Evolutionary conservation across 35 echinoderm and acorn worm genomes (phyloP).

Genomic region (Nesometra sesokonis): DNA sequence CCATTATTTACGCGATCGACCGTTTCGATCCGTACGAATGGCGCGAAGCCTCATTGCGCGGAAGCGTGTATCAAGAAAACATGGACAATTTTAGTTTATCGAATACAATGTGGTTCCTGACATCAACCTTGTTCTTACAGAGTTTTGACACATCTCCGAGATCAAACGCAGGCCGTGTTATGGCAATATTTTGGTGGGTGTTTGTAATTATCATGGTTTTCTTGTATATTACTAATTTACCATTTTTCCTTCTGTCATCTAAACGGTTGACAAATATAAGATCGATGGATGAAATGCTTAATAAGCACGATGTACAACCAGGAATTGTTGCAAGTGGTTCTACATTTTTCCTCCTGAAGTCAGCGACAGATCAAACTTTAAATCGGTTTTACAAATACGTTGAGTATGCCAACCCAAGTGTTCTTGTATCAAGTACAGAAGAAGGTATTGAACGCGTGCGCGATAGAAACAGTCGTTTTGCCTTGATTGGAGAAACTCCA

Average conservation of each 20-base stretch:
- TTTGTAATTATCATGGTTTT: constrained; percentile 53
- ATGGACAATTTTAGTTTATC: constrained; percentile 32
- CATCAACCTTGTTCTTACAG: constrained; percentile 44
- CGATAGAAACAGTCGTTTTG: constrained; percentile 29
- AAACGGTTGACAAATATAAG: constrained; percentile 37
- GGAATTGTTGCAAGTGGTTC: constrained; percentile 63
- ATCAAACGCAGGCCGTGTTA: constrained; percentile 74
- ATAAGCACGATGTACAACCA: constrained; percentile 51
- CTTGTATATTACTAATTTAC: constrained; percentile 44
- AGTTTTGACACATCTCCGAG: constrained; percentile 63
- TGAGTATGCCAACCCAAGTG: constrained; percentile 40
- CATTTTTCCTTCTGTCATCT: constrained; percentile 23
- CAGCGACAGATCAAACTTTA: constrained; percentile 51
- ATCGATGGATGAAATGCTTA: constrained; percentile 42
- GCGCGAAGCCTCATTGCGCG: constrained; percentile 6
- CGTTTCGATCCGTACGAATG: constrained; percentile 51
- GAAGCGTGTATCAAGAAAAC: constrained; percentile 13
- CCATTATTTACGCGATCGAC: constrained; percentile 19
- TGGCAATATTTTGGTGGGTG: constrained; percentile 65
- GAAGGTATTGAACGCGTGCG: constrained; percentile 39
- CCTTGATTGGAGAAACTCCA: constrained; percentile 41
- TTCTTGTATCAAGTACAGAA: constrained; percentile 27
- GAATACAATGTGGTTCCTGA: constrained; percentile 54
- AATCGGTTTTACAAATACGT: constrained; percentile 69
- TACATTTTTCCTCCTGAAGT: constrained; percentile 66